Evolutionary conservation across 2,888 invertebrate species (phyloP), one percentile per base, ranked within the genome.

Genomic region (Dynastes maya): DNA sequence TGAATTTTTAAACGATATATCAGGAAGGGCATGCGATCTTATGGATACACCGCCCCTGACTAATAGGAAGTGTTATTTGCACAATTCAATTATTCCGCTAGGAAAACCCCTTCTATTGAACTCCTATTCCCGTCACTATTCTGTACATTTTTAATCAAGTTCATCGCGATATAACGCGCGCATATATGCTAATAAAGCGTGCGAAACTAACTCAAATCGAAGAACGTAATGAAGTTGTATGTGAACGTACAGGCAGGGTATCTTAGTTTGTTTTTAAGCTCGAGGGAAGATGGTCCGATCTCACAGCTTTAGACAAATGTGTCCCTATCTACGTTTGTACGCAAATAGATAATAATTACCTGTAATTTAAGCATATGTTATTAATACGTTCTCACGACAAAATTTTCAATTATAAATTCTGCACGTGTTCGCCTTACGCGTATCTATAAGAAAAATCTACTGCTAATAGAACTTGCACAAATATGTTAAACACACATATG

Each of bases 341-440:
- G 53, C 51, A 68, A 68, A 68, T 68, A 51, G 68, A 49, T 51
- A 68, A 68, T 68, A 68, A 68, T 68, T 68, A 49, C 68, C 49
- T 68, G 51, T 27, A 68, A 68, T 22, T 49, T 68, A 68, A 22
- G 27, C 68, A 68, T 51, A 68, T 51, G 51, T 68, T 68, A 68
- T 68, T 51, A 68, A 68, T 68, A 40, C 11, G 27, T 68, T 68
- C 68, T 51, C 68, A 68, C 51, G 51, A 51, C 68, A 32, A 68
- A 51, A 61, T 58, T 72, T 72, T 58, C 55, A 72, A 40, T 58
- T 55, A 72, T 72, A 72, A 58, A 58, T 72, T 58, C 37, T 58
- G 58, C 58, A 58, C 58, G 40, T 37, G 58, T 72, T 55, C 40
- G 37, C 58, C 55, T 53, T 58, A 22, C 40, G 45, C 61, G 49